Evolutionary conservation across 2,797 vertebrate genomes (phyloP), one percentile per base, ranked within the genome.

Genomic region (Nyctalus aviator): DNA sequence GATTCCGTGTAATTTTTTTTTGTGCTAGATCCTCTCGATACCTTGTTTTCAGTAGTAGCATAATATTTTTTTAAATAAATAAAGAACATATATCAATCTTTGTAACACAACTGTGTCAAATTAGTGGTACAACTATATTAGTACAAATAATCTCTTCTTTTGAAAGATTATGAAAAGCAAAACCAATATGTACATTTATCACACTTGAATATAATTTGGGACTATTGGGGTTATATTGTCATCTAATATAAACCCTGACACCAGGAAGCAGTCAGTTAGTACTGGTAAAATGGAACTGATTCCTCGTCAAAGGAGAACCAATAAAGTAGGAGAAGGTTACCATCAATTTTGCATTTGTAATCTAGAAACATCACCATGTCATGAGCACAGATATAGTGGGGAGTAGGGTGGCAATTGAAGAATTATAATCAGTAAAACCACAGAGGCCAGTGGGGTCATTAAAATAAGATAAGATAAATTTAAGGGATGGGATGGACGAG

Each of bases 11-110:
- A 62, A 46, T 55, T 78, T 41, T 59, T 41, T 59, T 53, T 59
- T 82, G 35, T 53, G 20, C 48, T 78, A 35, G 20, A 46, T 3
- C 8, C 23, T 91, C 37, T 41, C 81, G 48, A 82, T 35, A 50
- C 14, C 17, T 78, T 84, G 27, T 35, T 71, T 81, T 41, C 2
- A 27, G 9, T 2, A 85, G 86, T 18, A 87, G 62, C 32, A 78
- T 88, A 72, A 30, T 21, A 82, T 48, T n/a, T 46, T 94, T 95
- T 62, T 50, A 21, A 87, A 66, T 59, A 13, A 86, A 57, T 69
- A 90, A 85, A 35, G 37, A 76, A 35, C 23, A 91, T 32, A 15
- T 79, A 55, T 11, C 44, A 48, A 84, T 84, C 41, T 75, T 82
- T 62, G 77, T n/a, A 18, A 90, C 37, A 77, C 8, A 77, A 79